Evolutionary conservation across 2,888 invertebrate genomes (phyloP), one percentile per base, ranked within the genome.

Genomic region (Hyposoter dolosus): DNA sequence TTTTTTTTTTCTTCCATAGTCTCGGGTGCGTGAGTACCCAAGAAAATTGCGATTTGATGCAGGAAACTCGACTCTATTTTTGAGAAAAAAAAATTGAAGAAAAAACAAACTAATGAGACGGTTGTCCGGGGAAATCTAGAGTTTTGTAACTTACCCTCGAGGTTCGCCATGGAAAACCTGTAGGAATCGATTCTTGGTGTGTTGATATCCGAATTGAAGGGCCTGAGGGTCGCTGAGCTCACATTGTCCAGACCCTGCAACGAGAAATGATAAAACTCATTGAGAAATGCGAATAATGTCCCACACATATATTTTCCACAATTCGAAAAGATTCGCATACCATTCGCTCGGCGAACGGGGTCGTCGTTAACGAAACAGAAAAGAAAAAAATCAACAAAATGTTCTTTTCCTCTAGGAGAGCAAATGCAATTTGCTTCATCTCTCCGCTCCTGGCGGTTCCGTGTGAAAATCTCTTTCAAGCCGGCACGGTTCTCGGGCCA

Each of bases 81-180:
- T 10, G 77, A 80, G 43, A 77, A 75, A 65, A 63, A 50, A 10
- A 60, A 79, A 43, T n/a, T 15, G 1, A 50, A 17, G 19, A 23
- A 60, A 28, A 28, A 28, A 28, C 28, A 3, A 28, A 28, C 28
- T 28, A 28, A 28, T 3, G 28, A 28, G 28, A 28, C 1, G 1
- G 1, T 28, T 28, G 28, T 35, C 4, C 0, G 5, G 35, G 12
- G n/a, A 63, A 47, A 50, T 72, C n/a, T n/a, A n/a, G n/a, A n/a
- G n/a, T n/a, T n/a, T n/a, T n/a, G 19, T 76, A 84, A 88, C 94
- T 93, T 90, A 96, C 96, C 96, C 95, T 99, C 98, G 78, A 99
- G 96, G 94, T 98, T 99, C 75, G 98, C 98, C 98, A 98, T 98
- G 77, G 98, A 98, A 94, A 98, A 98, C 91, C 99, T 96, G 94